Percentiles rank a stretch among this genome's conserved stretches.
phyloP scores from a whole-genome alignment of 2,888 invertebrate genomes.

The Drosophila flavopinicola region DNA sequence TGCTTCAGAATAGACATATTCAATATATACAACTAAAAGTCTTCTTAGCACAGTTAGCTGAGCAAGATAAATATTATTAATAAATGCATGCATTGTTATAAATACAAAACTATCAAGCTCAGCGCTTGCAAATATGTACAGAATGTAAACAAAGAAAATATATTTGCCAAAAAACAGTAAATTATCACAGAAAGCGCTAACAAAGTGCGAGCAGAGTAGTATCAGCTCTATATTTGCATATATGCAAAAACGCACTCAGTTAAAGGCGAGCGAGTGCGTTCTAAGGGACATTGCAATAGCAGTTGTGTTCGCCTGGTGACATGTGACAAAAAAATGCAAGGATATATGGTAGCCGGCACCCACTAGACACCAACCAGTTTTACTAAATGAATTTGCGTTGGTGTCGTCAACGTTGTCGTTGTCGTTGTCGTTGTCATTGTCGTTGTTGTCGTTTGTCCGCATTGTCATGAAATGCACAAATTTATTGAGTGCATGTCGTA shows the following conservation, averaged over 20 bases:
- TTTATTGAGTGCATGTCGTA: slow-evolving; percentile 67
- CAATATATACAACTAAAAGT: no score
- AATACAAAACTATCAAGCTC: no score
- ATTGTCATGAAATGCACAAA: slow-evolving; percentile 65
- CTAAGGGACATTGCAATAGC: slow-evolving; percentile 4
- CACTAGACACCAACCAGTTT: slow-evolving; percentile 11
- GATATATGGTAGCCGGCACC: slow-evolving; percentile 36
- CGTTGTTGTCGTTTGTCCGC: slow-evolving; percentile 24
- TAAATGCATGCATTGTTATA: no score
- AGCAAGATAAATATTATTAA: no score
- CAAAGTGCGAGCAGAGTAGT: neutral
- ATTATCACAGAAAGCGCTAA: no score
- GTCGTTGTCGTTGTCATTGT: slow-evolving; percentile 10
- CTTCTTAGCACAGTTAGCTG: no score
- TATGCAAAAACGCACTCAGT: neutral
- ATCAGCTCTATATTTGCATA: neutral
- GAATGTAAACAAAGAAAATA: no score
- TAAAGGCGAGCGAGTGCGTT: neutral
- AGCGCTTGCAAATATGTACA: no score
- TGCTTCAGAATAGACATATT: no score
- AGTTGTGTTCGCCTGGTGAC: slow-evolving; percentile 12
- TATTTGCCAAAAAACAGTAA: no score
- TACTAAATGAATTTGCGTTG: slow-evolving; percentile 37
- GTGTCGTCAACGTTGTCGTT: slow-evolving; percentile 6
- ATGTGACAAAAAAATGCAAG: slow-evolving; percentile 33